Evolutionary conservation across 2,888 invertebrate species (phyloP).

Genomic region (Metacarcinus magister): DNA sequence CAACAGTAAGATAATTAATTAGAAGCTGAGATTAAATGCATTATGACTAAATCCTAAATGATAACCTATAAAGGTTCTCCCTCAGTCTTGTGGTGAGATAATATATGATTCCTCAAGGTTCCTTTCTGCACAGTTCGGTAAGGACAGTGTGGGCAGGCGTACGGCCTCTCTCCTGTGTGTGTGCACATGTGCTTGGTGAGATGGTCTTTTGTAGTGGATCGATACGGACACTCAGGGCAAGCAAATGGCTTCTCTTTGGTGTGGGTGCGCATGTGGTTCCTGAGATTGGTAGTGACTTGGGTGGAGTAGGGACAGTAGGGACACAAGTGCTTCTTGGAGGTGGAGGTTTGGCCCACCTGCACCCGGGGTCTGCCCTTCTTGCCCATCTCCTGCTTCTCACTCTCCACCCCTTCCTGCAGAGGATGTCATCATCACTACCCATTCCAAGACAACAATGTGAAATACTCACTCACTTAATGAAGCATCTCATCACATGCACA

Average conservation of each 20-base stretch:
- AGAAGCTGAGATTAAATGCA: neutral
- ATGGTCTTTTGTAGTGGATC: constrained; percentile 76
- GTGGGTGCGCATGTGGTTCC: constrained; percentile 76
- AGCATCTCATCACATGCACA: constrained; percentile 34
- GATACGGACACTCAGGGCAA: constrained; percentile 69
- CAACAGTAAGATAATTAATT: neutral
- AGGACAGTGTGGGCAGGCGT: constrained; percentile 71
- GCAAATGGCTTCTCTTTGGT: constrained; percentile 75
- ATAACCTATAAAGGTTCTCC: neutral
- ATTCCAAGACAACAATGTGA: constrained; percentile 9
- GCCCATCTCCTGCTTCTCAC: constrained; percentile 62
- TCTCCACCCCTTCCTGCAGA: constrained; percentile 72
- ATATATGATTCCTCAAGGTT: constrained; percentile 68
- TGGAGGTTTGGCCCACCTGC: constrained; percentile 31
- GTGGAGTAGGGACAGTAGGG: constrained; percentile 74
- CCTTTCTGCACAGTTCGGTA: constrained; percentile 75
- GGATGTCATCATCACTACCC: constrained; percentile 68
- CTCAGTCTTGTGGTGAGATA: constrained; percentile 45
- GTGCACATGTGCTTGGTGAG: constrained; percentile 68
- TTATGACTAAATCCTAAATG: neutral
- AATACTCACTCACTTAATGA: neutral
- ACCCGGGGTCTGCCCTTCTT: constrained; percentile 45
- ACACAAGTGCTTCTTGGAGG: constrained; percentile 68
- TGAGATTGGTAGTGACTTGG: constrained; percentile 72
- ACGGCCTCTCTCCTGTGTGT: constrained; percentile 71